These are phyloP conservation scores for Cloeon dipterum DNA, from an alignment of 2,888 invertebrate genomes.

Conservation along the genomic window DNA sequence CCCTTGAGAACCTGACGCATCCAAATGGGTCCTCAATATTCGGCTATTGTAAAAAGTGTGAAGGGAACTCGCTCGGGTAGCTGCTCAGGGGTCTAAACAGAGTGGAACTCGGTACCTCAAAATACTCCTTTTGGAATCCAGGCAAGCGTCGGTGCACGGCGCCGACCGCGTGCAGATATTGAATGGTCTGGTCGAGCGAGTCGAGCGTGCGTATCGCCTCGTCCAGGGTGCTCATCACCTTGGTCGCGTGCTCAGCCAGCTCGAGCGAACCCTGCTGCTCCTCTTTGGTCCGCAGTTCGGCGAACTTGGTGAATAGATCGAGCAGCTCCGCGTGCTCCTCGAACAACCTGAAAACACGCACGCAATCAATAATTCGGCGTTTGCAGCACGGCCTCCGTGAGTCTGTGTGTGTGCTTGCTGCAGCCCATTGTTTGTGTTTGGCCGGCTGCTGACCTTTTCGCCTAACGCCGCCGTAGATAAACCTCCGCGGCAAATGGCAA, in stretches of 20 bases:
- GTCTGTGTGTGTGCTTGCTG: conserved; percentile 3
- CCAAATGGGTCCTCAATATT: too few relatives aligned
- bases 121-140: conserved; percentile 66
- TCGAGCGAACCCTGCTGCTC: conserved; percentile 61
- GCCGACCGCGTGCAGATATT: conserved; percentile 60
- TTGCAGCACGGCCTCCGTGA: too few relatives aligned
- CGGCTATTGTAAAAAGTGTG: too few relatives aligned
- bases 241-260: conserved; percentile 65
- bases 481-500: too few relatives aligned
- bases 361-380: too few relatives aligned
- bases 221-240: conserved; percentile 74
- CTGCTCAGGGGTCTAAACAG: too few relatives aligned
- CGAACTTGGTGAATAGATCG: conserved; percentile 58
- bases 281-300: conserved; percentile 51
- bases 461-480: not conserved
- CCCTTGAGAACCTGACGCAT: too few relatives aligned
- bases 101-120: conserved; percentile 70
- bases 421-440: not conserved
- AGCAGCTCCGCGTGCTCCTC: conserved; percentile 63
- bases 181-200: conserved; percentile 62
- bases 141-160: conserved; percentile 63
- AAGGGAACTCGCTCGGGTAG: too few relatives aligned
- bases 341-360: conserved; percentile 68
- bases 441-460: not conserved
- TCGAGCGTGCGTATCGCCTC: conserved; percentile 73